Evolutionary conservation across 1,140 invertebrate genomes (phyloP).

Genomic region (Drosophila nannoptera): DNA sequence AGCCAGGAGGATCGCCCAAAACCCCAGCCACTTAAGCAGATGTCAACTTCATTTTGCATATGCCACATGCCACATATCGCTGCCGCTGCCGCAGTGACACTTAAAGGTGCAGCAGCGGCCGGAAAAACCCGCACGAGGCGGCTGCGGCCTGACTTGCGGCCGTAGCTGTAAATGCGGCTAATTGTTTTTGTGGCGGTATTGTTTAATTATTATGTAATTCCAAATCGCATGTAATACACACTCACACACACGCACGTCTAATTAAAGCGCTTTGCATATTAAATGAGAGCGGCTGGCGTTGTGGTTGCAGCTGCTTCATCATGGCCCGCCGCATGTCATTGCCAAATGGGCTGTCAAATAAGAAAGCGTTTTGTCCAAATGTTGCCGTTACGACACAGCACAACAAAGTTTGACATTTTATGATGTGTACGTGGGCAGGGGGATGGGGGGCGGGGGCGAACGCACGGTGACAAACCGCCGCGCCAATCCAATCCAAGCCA

Average conservation of each 20-base stretch:
- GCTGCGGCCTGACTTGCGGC: slow-evolving; percentile 55
- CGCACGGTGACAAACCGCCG: slow-evolving; percentile 21
- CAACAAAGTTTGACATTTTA: slow-evolving; percentile 73
- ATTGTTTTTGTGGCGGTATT: slow-evolving; percentile 62
- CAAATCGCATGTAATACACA: slow-evolving; percentile 10
- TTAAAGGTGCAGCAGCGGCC: slow-evolving; percentile 29
- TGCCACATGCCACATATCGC: slow-evolving; percentile 34
- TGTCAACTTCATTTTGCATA: slow-evolving; percentile 77
- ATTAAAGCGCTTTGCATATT: slow-evolving; percentile 73
- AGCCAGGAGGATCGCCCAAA: slow-evolving; percentile 67
- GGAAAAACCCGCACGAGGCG: slow-evolving; percentile 37
- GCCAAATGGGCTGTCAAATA: slow-evolving; percentile 74
- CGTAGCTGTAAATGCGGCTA: slow-evolving; percentile 49
- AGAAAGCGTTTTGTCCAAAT: slow-evolving; percentile 76
- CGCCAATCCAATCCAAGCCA: not conserved
- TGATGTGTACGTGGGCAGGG: slow-evolving; percentile 34
- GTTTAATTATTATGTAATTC: slow-evolving; percentile 64
- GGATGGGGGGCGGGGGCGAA: not conserved
- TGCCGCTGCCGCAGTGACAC: slow-evolving; percentile 14
- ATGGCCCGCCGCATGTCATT: slow-evolving; percentile 58
- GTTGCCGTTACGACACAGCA: slow-evolving; percentile 60
- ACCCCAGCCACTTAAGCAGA: slow-evolving; percentile 75
- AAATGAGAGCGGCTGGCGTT: slow-evolving; percentile 53
- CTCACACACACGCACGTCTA: slow-evolving; percentile 28
- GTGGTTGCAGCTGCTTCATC: slow-evolving; percentile 60